Percentiles rank a stretch among this genome's conserved stretches.
Evolutionary conservation across 2,113 vertebrate genomes (phyloP).

Genomic region (Periophthalmodon schlosseri): DNA sequence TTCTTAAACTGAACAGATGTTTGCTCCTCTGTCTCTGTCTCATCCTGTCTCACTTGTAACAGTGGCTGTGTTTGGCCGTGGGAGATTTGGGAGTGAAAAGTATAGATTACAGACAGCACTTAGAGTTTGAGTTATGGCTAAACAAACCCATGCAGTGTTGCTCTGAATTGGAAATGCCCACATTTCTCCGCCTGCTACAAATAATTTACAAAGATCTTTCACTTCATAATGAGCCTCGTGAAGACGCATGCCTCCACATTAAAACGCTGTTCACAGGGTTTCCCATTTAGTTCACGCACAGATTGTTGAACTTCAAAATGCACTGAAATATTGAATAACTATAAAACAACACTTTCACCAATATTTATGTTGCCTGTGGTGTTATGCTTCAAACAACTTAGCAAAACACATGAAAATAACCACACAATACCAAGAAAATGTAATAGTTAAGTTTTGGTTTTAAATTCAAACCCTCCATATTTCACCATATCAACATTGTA

Average conservation of each 20-base stretch:
- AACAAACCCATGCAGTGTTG: not conserved
- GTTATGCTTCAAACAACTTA: not conserved
- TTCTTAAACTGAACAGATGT: slow-evolving; percentile 51
- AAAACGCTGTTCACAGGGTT: slow-evolving; percentile 28
- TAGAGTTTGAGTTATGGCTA: not conserved
- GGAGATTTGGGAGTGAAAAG: slow-evolving; percentile 35
- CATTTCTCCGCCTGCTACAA: not conserved
- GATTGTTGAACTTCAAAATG: slow-evolving; percentile 9
- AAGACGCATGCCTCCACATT: slow-evolving; percentile 15
- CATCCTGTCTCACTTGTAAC: slow-evolving; percentile 19
- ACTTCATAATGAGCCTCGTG: not conserved
- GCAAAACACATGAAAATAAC: not conserved
- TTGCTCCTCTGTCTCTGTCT: slow-evolving; percentile 16
- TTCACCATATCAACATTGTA: not conserved
- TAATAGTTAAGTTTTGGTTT: not conserved
- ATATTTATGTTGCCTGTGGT: not conserved
- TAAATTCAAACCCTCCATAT: not conserved
- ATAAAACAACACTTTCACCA: not conserved
- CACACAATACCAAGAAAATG: not conserved
- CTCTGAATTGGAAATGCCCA: not conserved
- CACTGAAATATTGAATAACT: not conserved
- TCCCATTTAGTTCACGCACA: slow-evolving; percentile 27
- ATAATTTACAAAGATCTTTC: slow-evolving; percentile 5
- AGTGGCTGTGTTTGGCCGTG: slow-evolving; percentile 46
- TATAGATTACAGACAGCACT: slow-evolving; percentile 23